phyloP scores from a whole-genome alignment of 1,140 invertebrate species.

The Drosophila pandora region DNA sequence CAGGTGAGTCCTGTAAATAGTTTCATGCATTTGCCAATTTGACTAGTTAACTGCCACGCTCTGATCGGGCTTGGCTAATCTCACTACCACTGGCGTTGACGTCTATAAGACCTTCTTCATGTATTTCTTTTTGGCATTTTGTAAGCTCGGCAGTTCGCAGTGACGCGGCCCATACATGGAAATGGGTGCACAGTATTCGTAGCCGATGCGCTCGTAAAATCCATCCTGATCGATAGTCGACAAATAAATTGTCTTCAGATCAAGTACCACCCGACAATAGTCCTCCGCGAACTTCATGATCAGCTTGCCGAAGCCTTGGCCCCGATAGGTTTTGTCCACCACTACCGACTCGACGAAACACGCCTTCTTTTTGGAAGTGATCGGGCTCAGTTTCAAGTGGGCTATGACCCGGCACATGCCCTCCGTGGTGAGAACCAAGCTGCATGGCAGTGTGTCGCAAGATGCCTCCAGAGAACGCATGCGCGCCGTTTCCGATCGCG shows the following conservation, averaged over 20 bases:
- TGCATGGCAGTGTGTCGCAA: constrained; percentile 89
- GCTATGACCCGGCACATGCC: constrained; percentile 86
- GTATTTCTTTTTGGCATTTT: constrained; percentile 83
- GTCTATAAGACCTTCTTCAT: constrained; percentile 83
- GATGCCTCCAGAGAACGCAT: constrained; percentile 88
- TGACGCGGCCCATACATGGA: constrained; percentile 86
- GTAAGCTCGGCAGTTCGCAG: constrained; percentile 80
- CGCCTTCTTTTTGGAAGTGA: constrained; percentile 87
- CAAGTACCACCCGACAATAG: constrained; percentile 86
- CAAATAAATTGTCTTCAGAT: constrained; percentile 88
- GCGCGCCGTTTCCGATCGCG: constrained; percentile 89
- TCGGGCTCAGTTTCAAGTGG: constrained; percentile 89
- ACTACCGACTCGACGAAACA: constrained; percentile 92
- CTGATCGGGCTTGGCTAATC: constrained; percentile 29
- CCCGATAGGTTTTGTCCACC: constrained; percentile 87
- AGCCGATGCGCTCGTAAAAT: constrained; percentile 91
- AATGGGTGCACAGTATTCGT: constrained; percentile 88
- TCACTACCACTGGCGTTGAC: constrained; percentile 68
- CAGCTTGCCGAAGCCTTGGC: constrained; percentile 89
- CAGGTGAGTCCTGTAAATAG: constrained; percentile 29
- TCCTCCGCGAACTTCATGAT: constrained; percentile 89
- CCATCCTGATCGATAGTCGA: constrained; percentile 90
- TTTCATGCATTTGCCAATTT: constrained; percentile 56
- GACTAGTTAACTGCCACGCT: constrained; percentile 63
- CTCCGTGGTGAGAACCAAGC: constrained; percentile 87